Evolutionary conservation across 2,113 vertebrate genomes (phyloP).

Genomic region (Rana temporaria): DNA sequence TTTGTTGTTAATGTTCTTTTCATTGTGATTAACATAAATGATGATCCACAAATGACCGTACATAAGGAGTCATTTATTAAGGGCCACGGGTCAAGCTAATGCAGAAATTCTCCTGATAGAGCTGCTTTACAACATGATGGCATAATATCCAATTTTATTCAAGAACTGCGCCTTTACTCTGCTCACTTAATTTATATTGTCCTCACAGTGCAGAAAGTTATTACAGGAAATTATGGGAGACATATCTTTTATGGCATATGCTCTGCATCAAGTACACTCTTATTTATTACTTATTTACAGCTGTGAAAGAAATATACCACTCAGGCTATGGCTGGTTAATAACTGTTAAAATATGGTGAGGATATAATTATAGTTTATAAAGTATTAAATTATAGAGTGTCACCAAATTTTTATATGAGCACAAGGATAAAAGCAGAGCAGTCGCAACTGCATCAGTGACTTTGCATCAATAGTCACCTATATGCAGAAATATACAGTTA

Average conservation of each 20-base stretch:
- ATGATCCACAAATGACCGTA: conserved; percentile 54
- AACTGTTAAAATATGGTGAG: too few relatives aligned
- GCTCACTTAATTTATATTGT: conserved; percentile 13
- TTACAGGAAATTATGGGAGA: conserved; percentile 2
- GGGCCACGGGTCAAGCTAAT: conserved; percentile 39
- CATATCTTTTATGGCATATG: conserved; percentile 18
- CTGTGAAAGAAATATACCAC: too few relatives aligned
- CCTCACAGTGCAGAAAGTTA: conserved; percentile 2
- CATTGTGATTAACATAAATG: conserved; percentile 56
- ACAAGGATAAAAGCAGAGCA: too few relatives aligned
- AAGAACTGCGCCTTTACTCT: background rate
- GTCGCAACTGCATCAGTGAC: too few relatives aligned
- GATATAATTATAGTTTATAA: too few relatives aligned
- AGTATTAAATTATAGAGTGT: too few relatives aligned
- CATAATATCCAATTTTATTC: background rate
- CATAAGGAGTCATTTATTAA: conserved; percentile 55
- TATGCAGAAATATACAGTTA: too few relatives aligned
- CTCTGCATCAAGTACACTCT: background rate
- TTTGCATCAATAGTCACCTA: too few relatives aligned
- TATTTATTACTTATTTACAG: background rate
- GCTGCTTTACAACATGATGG: conserved; percentile 23
- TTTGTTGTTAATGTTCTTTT: conserved; percentile 57
- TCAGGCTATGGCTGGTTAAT: too few relatives aligned
- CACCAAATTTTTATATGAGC: too few relatives aligned
- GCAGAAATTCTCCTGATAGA: conserved; percentile 20